Evolutionary conservation across 2,113 vertebrate genomes (phyloP), one percentile per base, ranked within the genome.

Genomic region (Phrynosoma blainvillii): DNA sequence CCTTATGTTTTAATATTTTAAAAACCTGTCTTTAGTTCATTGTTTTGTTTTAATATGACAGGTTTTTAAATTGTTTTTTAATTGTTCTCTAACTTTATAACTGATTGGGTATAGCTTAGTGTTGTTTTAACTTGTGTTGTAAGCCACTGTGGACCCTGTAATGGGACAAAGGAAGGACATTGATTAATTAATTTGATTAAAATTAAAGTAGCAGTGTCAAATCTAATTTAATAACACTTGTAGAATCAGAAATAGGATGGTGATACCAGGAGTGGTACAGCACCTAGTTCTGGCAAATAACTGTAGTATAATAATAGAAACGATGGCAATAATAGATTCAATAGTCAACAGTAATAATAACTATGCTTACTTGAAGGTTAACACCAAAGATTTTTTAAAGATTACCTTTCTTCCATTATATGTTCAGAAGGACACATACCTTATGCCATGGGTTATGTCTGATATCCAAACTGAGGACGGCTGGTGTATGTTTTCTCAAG

Each of bases 371-470:
- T 14, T 3, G 4, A 27, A n/a, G 42, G 7, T 30, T 3, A 7
- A 54, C 25, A 52, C 4, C 25, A 32, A 21, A 62, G 18, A 6
- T 13, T 27, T 14, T 52, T 18, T 56, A 36, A 36, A 36, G 36
- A 36, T 36, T 36, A 62, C 18, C 59, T 62, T 62, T 14, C 3
- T 62, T 62, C n/a, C 6, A 1, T 62, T 21, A 1, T 36, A 84
- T 88, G 75, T n/a, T 68, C 12, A 59, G 14, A 0, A 1, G 9
- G 65, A 80, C 32, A 70, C 0, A 0, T 90, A 96, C 95, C 94
- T 94, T 96, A 88, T 95, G 95, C 97, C 97, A 98, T 1, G 96
- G 97, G 90, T 97, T 98, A 90, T 97, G 94, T 40, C 93, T 93
- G 42, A 97, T 96, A 91, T 97, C 95, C 66, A 98, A 96, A 54